These are phyloP conservation scores for Dryomyza anilis DNA, from an alignment of 2,888 invertebrate genomes.

Conservation along the genomic window DNA sequence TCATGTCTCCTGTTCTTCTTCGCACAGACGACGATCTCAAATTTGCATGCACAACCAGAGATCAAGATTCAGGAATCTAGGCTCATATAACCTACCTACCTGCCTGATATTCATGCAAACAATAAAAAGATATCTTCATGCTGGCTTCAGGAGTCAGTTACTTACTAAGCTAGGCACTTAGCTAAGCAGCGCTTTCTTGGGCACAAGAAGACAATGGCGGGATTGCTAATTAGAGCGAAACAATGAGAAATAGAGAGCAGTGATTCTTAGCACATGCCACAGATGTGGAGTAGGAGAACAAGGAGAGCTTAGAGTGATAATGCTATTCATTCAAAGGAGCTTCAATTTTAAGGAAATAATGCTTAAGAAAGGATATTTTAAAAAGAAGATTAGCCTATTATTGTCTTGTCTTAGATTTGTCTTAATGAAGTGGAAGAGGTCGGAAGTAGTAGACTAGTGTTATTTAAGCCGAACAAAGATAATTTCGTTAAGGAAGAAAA, in stretches of 20 bases:
- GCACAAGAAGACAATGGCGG: neutral
- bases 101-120: no score
- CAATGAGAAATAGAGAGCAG: neutral
- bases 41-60: slow-evolving; percentile 10
- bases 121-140: no score
- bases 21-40: no score
- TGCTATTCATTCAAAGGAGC: neutral
- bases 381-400: no score
- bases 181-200: neutral
- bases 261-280: slow-evolving; percentile 18
- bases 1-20: slow-evolving; percentile 2
- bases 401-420: no score
- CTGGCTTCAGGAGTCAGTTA: slow-evolving; percentile 16
- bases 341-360: no score
- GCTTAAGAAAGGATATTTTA: no score
- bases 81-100: neutral
- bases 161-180: slow-evolving; percentile 18
- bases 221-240: neutral
- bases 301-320: neutral
- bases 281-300: neutral
- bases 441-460: no score
- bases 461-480: no score
- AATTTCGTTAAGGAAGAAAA: no score
- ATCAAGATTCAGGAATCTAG: neutral
- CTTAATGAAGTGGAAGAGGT: no score